phyloP scores from a whole-genome alignment of 2,797 vertebrate species.

The Liparis tanakae region DNA sequence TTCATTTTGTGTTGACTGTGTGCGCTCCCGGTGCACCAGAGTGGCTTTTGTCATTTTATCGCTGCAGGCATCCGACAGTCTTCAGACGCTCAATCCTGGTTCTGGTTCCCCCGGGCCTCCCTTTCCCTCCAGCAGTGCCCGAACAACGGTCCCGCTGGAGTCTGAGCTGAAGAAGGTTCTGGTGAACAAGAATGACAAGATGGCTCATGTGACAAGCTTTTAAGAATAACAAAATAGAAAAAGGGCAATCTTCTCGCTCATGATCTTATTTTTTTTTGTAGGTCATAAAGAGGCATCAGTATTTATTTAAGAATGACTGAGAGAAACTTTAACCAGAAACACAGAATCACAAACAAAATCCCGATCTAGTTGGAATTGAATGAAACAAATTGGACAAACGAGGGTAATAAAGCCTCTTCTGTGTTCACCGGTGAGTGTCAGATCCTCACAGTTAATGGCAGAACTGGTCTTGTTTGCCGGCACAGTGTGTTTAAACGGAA shows the following conservation, averaged over 20 bases:
- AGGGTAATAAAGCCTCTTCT: constrained; percentile 7
- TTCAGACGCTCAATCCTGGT: not conserved
- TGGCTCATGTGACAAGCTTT: no score
- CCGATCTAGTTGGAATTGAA: constrained; percentile 2
- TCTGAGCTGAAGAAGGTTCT: not conserved
- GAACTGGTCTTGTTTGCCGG: constrained; percentile 41
- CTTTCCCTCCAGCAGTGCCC: not conserved
- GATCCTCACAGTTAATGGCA: constrained; percentile 19
- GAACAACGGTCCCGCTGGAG: not conserved
- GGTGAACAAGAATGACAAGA: not conserved
- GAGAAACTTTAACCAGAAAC: not conserved
- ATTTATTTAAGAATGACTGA: not conserved
- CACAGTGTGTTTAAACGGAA: constrained; percentile 38
- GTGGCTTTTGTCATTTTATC: not conserved
- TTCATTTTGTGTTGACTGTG: not conserved
- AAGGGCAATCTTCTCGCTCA: not conserved
- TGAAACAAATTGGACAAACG: constrained; percentile 15
- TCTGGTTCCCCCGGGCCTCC: not conserved
- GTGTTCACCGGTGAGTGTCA: constrained; percentile 36
- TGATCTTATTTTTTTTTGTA: not conserved
- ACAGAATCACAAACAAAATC: not conserved
- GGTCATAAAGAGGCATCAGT: not conserved
- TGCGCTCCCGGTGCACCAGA: not conserved
- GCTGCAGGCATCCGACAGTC: not conserved
- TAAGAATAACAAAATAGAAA: not conserved